These are phyloP conservation scores for Halcyon senegalensis DNA, from an alignment of 2,113 vertebrate species.

Conservation along the genomic window DNA sequence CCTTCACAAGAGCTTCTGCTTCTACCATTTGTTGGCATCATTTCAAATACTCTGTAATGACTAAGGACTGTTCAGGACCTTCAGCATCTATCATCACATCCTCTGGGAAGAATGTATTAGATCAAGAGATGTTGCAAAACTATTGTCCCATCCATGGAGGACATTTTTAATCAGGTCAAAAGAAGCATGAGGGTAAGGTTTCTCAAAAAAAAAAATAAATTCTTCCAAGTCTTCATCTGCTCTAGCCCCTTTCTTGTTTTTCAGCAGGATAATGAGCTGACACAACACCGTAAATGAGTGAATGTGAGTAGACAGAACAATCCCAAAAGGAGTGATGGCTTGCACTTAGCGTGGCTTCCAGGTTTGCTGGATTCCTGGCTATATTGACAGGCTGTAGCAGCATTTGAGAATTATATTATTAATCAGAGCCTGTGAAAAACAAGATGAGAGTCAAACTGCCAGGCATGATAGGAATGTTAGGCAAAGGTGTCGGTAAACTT, in stretches of 20 bases:
- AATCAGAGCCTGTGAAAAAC: constrained; percentile 15
- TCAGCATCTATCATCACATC: neutral
- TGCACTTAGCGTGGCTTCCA: neutral
- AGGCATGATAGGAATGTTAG: constrained; percentile 48
- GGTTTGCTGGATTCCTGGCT: neutral
- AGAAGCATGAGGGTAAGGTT: neutral
- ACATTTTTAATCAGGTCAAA: neutral
- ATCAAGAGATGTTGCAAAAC: neutral
- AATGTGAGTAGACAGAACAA: neutral
- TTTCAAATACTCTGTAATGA: neutral
- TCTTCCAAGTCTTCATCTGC: neutral
- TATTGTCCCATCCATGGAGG: neutral
- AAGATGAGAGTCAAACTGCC: constrained; percentile 9
- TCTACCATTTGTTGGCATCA: neutral
- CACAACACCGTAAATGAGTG: neutral
- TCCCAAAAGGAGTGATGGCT: fast-evolving
- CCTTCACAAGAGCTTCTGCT: neutral
- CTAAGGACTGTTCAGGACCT: neutral
- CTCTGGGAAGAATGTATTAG: neutral
- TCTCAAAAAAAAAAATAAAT: neutral
- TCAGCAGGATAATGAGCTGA: neutral
- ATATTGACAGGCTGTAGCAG: neutral
- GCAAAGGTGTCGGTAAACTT: constrained; percentile 67
- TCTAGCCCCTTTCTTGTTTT: neutral
- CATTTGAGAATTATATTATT: neutral